Evolutionary conservation across 2,888 invertebrate species (phyloP).

Genomic region (Callyntrura sp.): DNA sequence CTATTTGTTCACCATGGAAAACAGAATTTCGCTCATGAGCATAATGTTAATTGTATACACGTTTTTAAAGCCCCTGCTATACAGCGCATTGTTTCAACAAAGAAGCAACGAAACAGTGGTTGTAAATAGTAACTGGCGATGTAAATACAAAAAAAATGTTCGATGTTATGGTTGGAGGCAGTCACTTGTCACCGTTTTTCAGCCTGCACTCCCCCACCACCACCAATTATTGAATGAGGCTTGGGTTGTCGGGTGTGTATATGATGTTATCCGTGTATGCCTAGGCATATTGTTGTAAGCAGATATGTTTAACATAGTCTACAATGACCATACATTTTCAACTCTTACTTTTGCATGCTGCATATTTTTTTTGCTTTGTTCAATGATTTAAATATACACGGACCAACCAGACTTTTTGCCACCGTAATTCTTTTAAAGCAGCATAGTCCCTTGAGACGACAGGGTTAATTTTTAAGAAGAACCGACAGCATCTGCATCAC

Average conservation of each 20-base stretch:
- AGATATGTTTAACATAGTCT: too few relatives aligned
- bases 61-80: too few relatives aligned
- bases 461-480: neutral
- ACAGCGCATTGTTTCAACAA: too few relatives aligned
- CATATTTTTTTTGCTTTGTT: conserved; percentile 9
- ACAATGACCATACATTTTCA: too few relatives aligned
- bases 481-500: neutral
- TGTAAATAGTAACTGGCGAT: neutral
- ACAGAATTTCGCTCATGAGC: neutral
- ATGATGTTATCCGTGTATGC: neutral
- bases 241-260: conserved; percentile 6
- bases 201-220: neutral
- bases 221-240: too few relatives aligned
- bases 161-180: conserved; percentile 1
- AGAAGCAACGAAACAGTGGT: neutral
- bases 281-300: neutral
- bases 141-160: neutral
- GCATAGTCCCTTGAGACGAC: neutral
- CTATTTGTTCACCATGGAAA: neutral
- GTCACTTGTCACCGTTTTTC: conserved; percentile 11
- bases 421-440: neutral
- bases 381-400: conserved; percentile 1
- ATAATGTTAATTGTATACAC: too few relatives aligned
- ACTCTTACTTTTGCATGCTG: neutral
- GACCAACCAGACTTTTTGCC: neutral